phyloP scores from a whole-genome alignment of 2,113 vertebrate species.

The Formicarius rufipectus region DNA sequence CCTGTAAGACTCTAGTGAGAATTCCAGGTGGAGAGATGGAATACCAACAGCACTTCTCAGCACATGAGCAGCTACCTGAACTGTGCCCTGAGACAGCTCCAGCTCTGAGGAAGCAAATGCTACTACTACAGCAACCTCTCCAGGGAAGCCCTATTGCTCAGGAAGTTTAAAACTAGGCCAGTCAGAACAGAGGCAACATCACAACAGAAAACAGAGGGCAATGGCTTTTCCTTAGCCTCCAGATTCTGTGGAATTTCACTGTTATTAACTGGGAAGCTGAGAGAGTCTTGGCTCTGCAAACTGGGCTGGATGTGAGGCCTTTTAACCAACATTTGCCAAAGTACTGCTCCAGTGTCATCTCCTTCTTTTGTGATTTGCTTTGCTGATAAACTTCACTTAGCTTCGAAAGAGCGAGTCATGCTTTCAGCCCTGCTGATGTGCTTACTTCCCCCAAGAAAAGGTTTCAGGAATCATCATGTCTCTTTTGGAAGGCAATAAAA shows the following conservation, averaged over 20 bases:
- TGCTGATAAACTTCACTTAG: not conserved
- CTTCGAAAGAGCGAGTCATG: not conserved
- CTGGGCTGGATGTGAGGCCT: not conserved
- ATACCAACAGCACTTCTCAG: not conserved
- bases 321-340: not conserved
- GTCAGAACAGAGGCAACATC: not conserved
- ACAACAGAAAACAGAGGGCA: not conserved
- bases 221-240: not conserved
- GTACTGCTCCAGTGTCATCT: not conserved
- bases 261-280: not conserved
- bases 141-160: conserved; percentile 1
- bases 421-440: conserved; percentile 23
- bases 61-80: not conserved
- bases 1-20: not conserved
- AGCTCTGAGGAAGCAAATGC: not conserved
- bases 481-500: not conserved
- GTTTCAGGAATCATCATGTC: conserved; percentile 33
- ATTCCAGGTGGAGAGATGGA: not conserved
- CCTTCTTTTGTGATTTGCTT: not conserved
- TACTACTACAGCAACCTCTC: conserved; percentile 4
- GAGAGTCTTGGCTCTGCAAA: rapidly evolving
- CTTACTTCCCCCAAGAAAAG: not conserved
- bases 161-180: conserved; percentile 40
- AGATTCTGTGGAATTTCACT: not conserved
- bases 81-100: not conserved